These are phyloP conservation scores for Orientallactaga sibirica DNA, from an alignment of 2,797 vertebrate species.

Conservation along the genomic window DNA sequence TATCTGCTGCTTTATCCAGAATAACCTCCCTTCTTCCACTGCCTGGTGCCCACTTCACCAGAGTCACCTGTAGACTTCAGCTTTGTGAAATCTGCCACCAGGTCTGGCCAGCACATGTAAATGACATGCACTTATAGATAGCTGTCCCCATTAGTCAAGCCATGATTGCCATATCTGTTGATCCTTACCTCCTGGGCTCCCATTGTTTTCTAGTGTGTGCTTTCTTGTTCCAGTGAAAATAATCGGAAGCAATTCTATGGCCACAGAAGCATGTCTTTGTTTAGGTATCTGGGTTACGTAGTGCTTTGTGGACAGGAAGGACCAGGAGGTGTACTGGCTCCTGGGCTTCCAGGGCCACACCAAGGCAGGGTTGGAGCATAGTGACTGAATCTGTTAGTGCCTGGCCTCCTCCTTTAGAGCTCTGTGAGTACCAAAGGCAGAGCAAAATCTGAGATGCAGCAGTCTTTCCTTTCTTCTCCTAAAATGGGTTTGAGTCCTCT, in stretches of 20 bases:
- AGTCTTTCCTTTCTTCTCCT: neutral
- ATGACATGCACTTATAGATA: neutral
- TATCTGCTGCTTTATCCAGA: neutral
- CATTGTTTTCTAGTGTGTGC: neutral
- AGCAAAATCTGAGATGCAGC: neutral
- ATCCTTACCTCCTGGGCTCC: neutral
- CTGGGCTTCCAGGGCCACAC: neutral
- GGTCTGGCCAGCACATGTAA: neutral
- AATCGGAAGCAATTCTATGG: neutral
- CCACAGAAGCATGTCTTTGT: neutral
- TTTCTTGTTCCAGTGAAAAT: neutral
- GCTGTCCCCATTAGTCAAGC: neutral
- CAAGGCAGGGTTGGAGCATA: neutral
- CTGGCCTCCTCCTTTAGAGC: neutral
- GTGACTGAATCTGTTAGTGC: neutral
- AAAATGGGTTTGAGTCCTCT: constrained; percentile 48
- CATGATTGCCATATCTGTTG: neutral
- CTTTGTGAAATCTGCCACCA: neutral
- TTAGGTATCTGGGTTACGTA: neutral
- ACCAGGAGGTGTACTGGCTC: neutral
- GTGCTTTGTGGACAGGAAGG: neutral
- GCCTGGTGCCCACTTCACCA: neutral
- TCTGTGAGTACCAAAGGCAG: neutral
- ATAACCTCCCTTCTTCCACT: neutral
- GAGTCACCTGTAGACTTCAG: neutral